A percentile compares a stretch with the other conserved stretches of the same genome.
These are phyloP conservation scores for Paragorgia papillata DNA, from an alignment of 92 coral and sea anemone genomes.

Conservation along the genomic window DNA sequence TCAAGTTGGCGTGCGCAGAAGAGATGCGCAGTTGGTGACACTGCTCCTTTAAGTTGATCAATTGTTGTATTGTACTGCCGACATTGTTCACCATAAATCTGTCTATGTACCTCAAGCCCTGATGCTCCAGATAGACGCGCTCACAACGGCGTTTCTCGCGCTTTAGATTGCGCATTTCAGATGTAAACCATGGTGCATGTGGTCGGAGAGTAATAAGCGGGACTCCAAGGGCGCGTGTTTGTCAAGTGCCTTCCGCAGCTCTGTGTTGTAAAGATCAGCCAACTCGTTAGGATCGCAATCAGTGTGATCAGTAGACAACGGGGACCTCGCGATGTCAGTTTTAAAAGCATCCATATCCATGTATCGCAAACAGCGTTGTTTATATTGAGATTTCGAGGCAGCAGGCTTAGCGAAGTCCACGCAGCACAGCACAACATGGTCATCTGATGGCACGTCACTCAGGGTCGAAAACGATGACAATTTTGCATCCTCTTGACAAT, in stretches of 20 bases:
- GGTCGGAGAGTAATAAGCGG: conserved; percentile 53
- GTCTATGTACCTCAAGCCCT: conserved; percentile 49
- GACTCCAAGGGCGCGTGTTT: conserved; percentile 49
- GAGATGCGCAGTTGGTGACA: too few species aligned
- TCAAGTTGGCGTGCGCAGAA: too few species aligned
- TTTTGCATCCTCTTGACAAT: neutral
- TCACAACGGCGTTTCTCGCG: conserved; percentile 44
- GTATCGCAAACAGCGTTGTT: conserved; percentile 36
- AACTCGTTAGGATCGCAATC: neutral
- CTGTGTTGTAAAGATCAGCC: conserved; percentile 23
- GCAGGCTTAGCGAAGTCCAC: conserved; percentile 40
- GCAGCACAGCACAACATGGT: conserved; percentile 13
- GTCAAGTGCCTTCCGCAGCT: conserved; percentile 32
- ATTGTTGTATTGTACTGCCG: conserved; percentile 34
- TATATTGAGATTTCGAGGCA: conserved; percentile 34
- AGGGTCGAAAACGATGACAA: conserved; percentile 11
- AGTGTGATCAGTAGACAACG: conserved; percentile 3
- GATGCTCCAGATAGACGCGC: conserved; percentile 41
- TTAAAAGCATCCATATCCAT: conserved; percentile 44
- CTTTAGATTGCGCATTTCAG: conserved; percentile 32
- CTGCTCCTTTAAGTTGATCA: too few species aligned
- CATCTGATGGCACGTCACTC: conserved; percentile 23
- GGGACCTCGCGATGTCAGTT: conserved; percentile 22
- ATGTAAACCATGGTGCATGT: conserved; percentile 47
- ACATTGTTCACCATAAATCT: conserved; percentile 41